Conservation (phyloP, 2,888 invertebrate species). For the Erebia epiphron region DNA sequence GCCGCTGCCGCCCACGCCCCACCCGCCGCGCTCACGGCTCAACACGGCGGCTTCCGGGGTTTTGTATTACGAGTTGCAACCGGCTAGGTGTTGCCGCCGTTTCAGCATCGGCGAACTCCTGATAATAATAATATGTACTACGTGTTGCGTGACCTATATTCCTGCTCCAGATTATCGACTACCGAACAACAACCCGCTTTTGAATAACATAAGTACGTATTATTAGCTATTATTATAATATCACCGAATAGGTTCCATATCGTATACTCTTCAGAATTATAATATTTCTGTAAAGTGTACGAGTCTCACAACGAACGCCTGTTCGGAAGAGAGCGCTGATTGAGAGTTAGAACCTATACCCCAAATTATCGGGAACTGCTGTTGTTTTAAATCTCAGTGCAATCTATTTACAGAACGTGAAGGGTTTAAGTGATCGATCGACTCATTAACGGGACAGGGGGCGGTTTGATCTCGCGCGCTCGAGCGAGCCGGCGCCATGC, state of each 20-base stretch:
- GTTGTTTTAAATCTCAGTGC: not conserved
- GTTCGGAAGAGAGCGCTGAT: no score
- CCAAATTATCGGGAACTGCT: no score
- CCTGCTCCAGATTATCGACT: slow-evolving; percentile 1
- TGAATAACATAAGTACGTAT: not conserved
- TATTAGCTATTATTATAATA: no score
- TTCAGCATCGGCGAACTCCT: no score
- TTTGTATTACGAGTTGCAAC: no score
- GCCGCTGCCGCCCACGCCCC: slow-evolving; percentile 1
- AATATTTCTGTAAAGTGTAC: no score
- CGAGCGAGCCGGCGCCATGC: not conserved
- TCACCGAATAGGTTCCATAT: no score
- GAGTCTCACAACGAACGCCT: no score
- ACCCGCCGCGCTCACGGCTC: not conserved
- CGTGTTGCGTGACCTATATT: not conserved
- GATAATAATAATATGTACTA: not conserved
- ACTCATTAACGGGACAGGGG: not conserved
- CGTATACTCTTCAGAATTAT: no score
- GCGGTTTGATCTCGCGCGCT: not conserved
- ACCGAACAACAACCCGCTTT: not conserved
- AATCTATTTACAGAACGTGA: not conserved
- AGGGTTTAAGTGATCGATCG: not conserved
- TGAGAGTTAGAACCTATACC: no score
- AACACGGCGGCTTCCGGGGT: no score
- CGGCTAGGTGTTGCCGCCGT: no score